Evolutionary conservation across 2,888 invertebrate species (phyloP), one percentile per base, ranked within the genome.

Genomic region (Osedax fenrisi): DNA sequence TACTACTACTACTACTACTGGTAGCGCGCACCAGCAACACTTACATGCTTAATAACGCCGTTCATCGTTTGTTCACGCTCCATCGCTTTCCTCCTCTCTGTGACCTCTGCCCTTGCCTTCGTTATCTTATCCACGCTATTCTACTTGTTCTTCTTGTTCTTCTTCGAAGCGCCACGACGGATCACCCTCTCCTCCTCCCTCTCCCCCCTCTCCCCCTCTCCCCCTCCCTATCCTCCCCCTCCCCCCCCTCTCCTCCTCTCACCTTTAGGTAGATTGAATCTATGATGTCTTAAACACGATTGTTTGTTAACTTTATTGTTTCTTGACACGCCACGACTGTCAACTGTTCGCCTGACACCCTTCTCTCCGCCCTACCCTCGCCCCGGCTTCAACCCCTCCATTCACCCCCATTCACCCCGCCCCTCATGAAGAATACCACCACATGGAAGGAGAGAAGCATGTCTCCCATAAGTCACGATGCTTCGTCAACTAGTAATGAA

Each of bases 401-500:
- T 41, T 41, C 5, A 10, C 17, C 5, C 5, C 41, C 41, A 41
- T 41, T 41, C 5, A 10, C 41, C 17, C 41, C 41, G 10, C 17
- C 41, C 41, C 41, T 41, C 10, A 17, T 41, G 17, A 41, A 41
- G 41, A 41, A 41, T 41, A 41, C 41, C 5, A 41, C 41, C 5
- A 41, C 41, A 10, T 41, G 41, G 41, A 41, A 41, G 17, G 41
- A 41, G 5, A 41, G 41, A 41, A 41, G 41, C 17, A 41, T 41
- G 41, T 41, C 41, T 17, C 41, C 41, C 17, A 5, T 17, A 10
- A 17, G 10, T 10, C 41, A 41, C 17, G 41, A 41, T n/a, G n/a
- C n/a, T n/a, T n/a, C n/a, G 17, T 41, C 41, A 41, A 41, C 41
- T 10, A 41, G 17, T 41, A 78, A 84, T 78, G 83, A 83, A 76